phyloP scores from a whole-genome alignment of 2,797 vertebrate genomes.

The Phylloscopus collybita region DNA sequence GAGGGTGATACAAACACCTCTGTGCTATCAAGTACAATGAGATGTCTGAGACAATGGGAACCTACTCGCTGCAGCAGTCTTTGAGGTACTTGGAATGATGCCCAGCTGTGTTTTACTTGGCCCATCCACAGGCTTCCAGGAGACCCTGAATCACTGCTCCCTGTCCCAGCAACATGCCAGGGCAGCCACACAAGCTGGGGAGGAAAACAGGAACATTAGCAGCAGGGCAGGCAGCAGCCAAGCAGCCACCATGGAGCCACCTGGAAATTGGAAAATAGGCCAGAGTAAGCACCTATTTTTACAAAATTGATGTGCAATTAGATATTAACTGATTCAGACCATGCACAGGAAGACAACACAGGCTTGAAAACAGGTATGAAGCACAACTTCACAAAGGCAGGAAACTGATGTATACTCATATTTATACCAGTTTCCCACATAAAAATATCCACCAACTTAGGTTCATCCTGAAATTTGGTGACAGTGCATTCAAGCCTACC shows the following conservation, averaged over 20 bases:
- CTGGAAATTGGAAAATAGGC: not conserved
- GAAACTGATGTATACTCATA: not conserved
- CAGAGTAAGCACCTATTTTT: not conserved
- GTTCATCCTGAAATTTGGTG: not conserved
- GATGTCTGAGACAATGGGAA: slow-evolving; percentile 22
- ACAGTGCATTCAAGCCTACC: not conserved
- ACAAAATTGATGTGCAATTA: not conserved
- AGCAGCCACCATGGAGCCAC: not conserved
- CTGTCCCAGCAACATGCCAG: not conserved
- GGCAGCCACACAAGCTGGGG: not conserved
- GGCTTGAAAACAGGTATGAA: not conserved
- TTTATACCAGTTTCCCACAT: not conserved
- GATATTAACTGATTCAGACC: not conserved
- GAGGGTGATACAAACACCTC: not conserved
- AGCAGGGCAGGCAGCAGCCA: not conserved
- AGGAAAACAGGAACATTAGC: not conserved
- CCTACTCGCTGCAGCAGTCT: rapidly evolving
- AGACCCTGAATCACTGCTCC: not conserved
- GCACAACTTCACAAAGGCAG: not conserved
- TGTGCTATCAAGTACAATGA: not conserved
- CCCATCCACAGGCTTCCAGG: not conserved
- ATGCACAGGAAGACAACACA: not conserved
- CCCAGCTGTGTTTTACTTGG: slow-evolving; percentile 29
- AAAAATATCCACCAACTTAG: not conserved
- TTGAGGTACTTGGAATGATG: not conserved